phyloP scores from a whole-genome alignment of 2,113 vertebrate species.

The Hippocampus zosterae region DNA sequence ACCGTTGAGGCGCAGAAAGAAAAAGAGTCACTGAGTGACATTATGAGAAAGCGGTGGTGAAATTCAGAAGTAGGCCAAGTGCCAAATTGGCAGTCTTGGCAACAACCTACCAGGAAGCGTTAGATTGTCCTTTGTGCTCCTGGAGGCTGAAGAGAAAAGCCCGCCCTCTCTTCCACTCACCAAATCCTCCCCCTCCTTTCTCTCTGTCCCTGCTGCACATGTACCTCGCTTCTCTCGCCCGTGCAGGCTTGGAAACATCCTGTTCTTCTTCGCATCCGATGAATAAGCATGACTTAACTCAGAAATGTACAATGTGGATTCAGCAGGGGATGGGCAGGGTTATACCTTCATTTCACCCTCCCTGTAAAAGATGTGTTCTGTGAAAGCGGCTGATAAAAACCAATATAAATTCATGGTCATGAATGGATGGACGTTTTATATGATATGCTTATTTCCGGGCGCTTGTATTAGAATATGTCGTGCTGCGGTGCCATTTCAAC shows the following conservation, averaged over 20 bases:
- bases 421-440: neutral
- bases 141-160: constrained; percentile 69
- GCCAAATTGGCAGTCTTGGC: constrained; percentile 77
- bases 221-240: constrained; percentile 62
- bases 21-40: constrained; percentile 22
- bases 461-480: neutral
- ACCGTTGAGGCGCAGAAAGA: neutral
- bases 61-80: constrained; percentile 53
- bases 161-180: constrained; percentile 28
- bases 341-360: neutral
- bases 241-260: constrained; percentile 69
- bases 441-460: neutral
- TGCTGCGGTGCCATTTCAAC: neutral
- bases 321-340: constrained; percentile 19
- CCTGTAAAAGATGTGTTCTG: neutral
- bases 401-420: neutral
- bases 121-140: constrained; percentile 77
- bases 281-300: constrained; percentile 54
- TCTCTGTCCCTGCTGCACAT: constrained; percentile 37
- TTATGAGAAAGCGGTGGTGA: constrained; percentile 42
- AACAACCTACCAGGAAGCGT: constrained; percentile 72
- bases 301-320: constrained; percentile 29
- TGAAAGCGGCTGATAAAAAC: neutral
- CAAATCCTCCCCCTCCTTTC: constrained; percentile 4
- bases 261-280: constrained; percentile 69